phyloP scores from a whole-genome alignment of 2,797 vertebrate species.

The Rachycentron canadum region DNA sequence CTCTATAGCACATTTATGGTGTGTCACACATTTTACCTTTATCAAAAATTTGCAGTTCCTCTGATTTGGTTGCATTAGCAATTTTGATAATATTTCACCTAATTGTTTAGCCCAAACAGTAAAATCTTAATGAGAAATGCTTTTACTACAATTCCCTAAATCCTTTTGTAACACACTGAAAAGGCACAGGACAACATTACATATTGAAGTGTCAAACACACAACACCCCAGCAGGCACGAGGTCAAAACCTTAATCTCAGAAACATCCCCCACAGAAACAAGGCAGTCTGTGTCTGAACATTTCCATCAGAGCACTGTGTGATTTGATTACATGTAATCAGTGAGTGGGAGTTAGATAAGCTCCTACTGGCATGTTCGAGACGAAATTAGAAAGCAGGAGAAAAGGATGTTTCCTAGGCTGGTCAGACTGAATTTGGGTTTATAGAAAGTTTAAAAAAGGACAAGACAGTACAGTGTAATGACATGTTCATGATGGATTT shows the following conservation, averaged over 20 bases:
- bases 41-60: too few species aligned
- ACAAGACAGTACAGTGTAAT: neutral
- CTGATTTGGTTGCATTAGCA: too few species aligned
- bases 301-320: constrained; percentile 17
- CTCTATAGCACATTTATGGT: too few species aligned
- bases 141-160: neutral
- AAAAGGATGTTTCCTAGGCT: neutral
- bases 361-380: neutral
- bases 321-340: constrained; percentile 29
- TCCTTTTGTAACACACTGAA: neutral
- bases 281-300: constrained; percentile 1
- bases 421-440: neutral
- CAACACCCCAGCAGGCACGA: neutral
- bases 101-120: too few species aligned
- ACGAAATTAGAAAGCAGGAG: constrained; percentile 9
- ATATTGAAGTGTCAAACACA: neutral
- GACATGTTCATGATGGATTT: neutral
- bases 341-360: constrained; percentile 29
- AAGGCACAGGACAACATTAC: neutral
- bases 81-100: too few species aligned
- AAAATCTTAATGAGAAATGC: neutral
- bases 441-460: neutral
- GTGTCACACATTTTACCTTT: too few species aligned
- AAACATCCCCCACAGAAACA: neutral
- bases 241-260: constrained; percentile 19